These are phyloP conservation scores for Amazonetta brasiliensis DNA, from an alignment of 2,797 vertebrate species.

Conservation along the genomic window DNA sequence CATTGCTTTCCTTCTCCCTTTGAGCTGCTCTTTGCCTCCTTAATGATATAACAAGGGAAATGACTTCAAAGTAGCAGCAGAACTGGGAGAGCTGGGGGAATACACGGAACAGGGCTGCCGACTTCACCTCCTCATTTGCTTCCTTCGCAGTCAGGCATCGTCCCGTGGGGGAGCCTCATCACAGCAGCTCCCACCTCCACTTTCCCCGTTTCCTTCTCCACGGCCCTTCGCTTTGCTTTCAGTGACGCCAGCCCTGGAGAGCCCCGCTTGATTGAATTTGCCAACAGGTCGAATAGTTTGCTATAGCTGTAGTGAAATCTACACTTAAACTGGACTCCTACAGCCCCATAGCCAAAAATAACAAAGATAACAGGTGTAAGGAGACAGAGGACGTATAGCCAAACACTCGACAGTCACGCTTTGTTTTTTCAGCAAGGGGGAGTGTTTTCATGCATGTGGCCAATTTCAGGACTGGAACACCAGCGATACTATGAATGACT, in stretches of 20 bases:
- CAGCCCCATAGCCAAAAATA: constrained; percentile 64
- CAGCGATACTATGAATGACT: not conserved
- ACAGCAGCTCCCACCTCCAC: not conserved
- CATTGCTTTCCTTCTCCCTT: not conserved
- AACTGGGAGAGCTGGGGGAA: not conserved
- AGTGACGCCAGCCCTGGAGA: not conserved
- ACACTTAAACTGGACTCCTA: constrained; percentile 15
- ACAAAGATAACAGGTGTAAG: constrained; percentile 64
- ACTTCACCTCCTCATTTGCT: not conserved
- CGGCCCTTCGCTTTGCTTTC: not conserved
- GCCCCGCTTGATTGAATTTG: constrained; percentile 43
- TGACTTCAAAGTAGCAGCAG: not conserved
- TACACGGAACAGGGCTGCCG: not conserved
- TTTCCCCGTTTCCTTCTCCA: not conserved
- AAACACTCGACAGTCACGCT: constrained; percentile 30
- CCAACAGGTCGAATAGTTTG: constrained; percentile 18
- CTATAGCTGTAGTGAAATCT: constrained; percentile 43
- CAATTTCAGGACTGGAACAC: not conserved
- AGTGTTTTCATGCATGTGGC: not conserved
- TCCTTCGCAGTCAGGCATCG: not conserved
- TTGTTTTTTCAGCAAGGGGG: constrained; percentile 7
- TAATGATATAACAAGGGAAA: not conserved
- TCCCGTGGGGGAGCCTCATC: not conserved
- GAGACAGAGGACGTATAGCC: constrained; percentile 11
- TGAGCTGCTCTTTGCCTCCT: not conserved